phyloP scores from a whole-genome alignment of 2,888 invertebrate species.

The Merodon equestris region DNA sequence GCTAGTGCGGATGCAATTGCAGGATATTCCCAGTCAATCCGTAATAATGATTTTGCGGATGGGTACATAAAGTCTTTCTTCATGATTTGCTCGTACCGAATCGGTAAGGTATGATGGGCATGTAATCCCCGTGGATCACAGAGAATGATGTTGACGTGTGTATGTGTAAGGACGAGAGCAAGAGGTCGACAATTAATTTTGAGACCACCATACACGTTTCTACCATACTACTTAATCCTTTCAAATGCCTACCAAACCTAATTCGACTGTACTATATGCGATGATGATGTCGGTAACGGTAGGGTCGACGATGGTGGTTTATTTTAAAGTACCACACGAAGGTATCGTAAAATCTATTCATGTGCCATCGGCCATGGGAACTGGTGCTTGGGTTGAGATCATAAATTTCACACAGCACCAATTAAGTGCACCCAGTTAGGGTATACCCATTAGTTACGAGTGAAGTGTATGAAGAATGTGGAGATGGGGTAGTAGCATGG shows the following conservation, averaged over 20 bases:
- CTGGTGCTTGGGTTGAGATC: constrained; percentile 37
- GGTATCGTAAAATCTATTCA: constrained; percentile 53
- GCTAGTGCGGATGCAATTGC: constrained; percentile 23
- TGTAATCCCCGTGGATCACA: constrained; percentile 28
- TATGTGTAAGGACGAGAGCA: constrained; percentile 32
- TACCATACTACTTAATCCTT: constrained; percentile 47
- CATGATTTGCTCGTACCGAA: neutral
- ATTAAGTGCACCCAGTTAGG: constrained; percentile 62
- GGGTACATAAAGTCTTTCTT: constrained; percentile 43
- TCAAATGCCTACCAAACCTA: constrained; percentile 25
- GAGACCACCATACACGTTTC: constrained; percentile 32
- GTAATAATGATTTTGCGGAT: constrained; percentile 62
- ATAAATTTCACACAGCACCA: constrained; percentile 66
- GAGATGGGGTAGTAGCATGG: neutral
- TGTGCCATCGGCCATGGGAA: neutral
- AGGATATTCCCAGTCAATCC: constrained; percentile 26
- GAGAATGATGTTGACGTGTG: constrained; percentile 22
- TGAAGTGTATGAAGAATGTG: too few species aligned
- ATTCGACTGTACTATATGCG: too few species aligned
- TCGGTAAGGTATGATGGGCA: constrained; percentile 24
- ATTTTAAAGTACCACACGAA: constrained; percentile 50
- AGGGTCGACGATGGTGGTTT: neutral
- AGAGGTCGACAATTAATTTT: constrained; percentile 66
- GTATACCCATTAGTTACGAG: constrained; percentile 15
- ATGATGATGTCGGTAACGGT: too few species aligned